Conservation (phyloP, 2,888 invertebrate species). For the Leptinotarsa rubiginosa region DNA sequence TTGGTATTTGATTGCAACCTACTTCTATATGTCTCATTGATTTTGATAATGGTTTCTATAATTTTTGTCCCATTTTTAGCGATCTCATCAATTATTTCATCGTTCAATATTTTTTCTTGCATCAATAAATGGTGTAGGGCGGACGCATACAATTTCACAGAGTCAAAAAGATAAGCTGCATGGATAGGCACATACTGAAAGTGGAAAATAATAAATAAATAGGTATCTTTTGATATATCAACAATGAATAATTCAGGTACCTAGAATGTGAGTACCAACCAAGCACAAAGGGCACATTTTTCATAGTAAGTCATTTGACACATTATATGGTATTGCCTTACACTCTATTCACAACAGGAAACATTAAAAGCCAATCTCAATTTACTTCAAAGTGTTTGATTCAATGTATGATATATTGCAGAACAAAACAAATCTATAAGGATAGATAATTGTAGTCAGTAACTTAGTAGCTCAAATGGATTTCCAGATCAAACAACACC, state of each 20-base stretch:
- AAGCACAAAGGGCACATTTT: too few species aligned
- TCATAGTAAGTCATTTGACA: too few species aligned
- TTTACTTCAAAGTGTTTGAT: too few species aligned
- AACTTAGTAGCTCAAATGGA: too few species aligned
- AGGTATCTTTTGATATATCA: background rate
- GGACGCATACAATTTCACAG: constrained; percentile 89
- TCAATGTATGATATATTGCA: too few species aligned
- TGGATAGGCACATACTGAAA: constrained; percentile 88
- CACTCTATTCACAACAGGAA: too few species aligned
- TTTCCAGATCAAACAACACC: too few species aligned
- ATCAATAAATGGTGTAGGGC: constrained; percentile 74
- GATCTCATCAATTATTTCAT: constrained; percentile 74
- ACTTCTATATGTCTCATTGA: constrained; percentile 85
- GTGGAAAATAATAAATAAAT: constrained; percentile 35
- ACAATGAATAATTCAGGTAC: background rate
- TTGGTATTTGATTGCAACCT: constrained; percentile 64
- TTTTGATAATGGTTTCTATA: constrained; percentile 86
- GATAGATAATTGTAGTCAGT: too few species aligned
- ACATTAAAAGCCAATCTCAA: too few species aligned
- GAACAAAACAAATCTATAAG: too few species aligned
- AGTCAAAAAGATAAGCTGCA: constrained; percentile 95
- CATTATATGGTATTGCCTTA: too few species aligned
- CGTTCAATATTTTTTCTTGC: constrained; percentile 70
- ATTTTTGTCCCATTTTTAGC: constrained; percentile 89
- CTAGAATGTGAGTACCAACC: too few species aligned